These are phyloP conservation scores for Pristiophorus japonicus DNA, from an alignment of 2,113 vertebrate species.

Conservation along the genomic window DNA sequence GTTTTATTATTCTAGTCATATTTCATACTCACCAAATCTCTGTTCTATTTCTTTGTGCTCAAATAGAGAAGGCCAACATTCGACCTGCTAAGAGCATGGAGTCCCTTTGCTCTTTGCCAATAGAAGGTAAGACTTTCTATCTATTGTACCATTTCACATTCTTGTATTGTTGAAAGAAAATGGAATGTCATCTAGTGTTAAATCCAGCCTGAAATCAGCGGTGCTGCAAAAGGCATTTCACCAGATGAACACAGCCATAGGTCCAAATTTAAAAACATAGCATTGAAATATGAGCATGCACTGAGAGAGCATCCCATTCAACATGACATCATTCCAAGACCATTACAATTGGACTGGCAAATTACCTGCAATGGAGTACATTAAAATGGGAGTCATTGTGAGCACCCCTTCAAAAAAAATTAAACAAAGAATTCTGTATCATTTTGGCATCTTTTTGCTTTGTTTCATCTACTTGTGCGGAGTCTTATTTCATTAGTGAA, in stretches of 20 bases:
- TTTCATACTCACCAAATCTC: background rate
- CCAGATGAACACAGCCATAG: background rate
- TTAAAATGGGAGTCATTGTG: background rate
- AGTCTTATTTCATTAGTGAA: background rate
- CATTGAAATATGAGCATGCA: background rate
- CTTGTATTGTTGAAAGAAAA: background rate
- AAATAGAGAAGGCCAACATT: slow-evolving; percentile 81
- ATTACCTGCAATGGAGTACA: background rate
- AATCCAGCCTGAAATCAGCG: background rate
- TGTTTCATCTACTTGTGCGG: background rate
- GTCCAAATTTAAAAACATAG: background rate
- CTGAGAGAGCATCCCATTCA: background rate
- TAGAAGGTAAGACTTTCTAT: slow-evolving; percentile 68
- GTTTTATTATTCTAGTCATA: background rate
- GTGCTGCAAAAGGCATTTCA: background rate
- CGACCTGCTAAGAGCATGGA: slow-evolving; percentile 96
- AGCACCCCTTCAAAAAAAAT: background rate
- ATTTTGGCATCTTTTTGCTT: background rate
- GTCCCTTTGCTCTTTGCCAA: slow-evolving; percentile 81
- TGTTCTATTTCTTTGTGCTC: slow-evolving; percentile 41
- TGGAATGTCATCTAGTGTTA: too few species aligned
- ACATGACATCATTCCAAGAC: background rate
- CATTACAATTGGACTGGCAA: background rate
- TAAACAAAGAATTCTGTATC: background rate
- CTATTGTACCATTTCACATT: background rate